Conservation (phyloP, 2,888 invertebrate species). For the Ctena decussata region DNA sequence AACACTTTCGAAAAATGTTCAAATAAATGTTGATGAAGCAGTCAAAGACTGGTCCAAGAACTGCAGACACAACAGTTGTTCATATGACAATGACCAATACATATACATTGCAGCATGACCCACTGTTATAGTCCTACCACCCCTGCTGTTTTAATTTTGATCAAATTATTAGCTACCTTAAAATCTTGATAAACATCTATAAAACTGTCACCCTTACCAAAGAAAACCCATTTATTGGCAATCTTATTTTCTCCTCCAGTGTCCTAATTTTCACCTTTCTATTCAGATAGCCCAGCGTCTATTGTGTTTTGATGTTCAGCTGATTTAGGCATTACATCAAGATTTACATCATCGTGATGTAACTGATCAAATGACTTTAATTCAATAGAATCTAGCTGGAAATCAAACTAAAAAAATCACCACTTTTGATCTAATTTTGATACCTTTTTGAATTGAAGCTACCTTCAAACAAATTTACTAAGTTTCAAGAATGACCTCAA, state of each 20-base stretch:
- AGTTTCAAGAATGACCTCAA: not conserved
- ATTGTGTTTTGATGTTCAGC: not conserved
- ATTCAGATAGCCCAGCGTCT: not conserved
- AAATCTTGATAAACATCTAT: not conserved
- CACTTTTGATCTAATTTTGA: not conserved
- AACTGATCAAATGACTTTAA: conserved; percentile 3
- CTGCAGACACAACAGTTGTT: too few relatives aligned
- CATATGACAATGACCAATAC: not conserved
- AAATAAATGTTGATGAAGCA: too few relatives aligned
- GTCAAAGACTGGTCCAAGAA: too few relatives aligned
- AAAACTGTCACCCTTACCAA: not conserved
- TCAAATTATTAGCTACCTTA: not conserved
- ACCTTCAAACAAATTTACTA: conserved; percentile 16
- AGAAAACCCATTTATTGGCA: not conserved
- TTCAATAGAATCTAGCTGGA: not conserved
- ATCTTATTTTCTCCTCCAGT: not conserved
- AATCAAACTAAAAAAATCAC: not conserved
- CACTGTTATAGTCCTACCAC: not conserved
- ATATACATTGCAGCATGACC: not conserved
- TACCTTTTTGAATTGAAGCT: not conserved
- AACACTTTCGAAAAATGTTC: too few relatives aligned
- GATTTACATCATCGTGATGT: not conserved
- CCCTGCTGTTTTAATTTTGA: conserved; percentile 1
- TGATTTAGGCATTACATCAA: not conserved
- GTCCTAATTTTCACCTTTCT: conserved; percentile 2